A percentile compares a stretch with the other conserved stretches of the same genome.
These are phyloP conservation scores for Phalera bucephala DNA, from an alignment of 2,888 invertebrate species.

Conservation along the genomic window DNA sequence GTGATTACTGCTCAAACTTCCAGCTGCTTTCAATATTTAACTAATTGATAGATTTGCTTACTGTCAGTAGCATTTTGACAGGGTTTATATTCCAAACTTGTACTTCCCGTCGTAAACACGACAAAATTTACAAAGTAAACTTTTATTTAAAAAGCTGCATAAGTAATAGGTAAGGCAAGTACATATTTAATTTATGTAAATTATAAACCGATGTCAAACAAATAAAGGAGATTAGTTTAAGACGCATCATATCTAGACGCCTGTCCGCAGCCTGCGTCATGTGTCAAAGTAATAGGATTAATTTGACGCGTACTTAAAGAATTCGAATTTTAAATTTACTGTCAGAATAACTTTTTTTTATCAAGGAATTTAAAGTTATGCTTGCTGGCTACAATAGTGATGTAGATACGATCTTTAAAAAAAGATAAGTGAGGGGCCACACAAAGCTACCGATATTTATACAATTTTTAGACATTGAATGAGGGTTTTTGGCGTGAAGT, in stretches of 20 bases:
- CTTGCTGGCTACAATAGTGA: conserved; percentile 37
- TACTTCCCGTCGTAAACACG: too few relatives aligned
- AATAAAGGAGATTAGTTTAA: conserved; percentile 40
- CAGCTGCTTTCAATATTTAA: too few relatives aligned
- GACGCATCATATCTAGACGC: conserved; percentile 31
- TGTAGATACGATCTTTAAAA: conserved; percentile 45
- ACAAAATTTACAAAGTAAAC: too few relatives aligned
- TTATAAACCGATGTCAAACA: conserved; percentile 27
- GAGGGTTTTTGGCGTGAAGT: too few relatives aligned
- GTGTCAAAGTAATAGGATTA: conserved; percentile 68
- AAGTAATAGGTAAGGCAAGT: too few relatives aligned
- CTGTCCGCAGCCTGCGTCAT: conserved; percentile 43
- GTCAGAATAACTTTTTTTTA: conserved; percentile 24
- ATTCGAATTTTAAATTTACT: conserved; percentile 37
- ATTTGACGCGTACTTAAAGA: conserved; percentile 41
- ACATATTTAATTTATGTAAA: conserved; percentile 24
- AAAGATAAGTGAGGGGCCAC: conserved; percentile 45
- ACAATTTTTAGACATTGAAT: too few relatives aligned
- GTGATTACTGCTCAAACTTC: too few relatives aligned
- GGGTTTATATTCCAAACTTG: too few relatives aligned
- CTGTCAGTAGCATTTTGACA: too few relatives aligned
- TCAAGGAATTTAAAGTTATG: conserved; percentile 38
- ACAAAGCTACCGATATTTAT: conserved; percentile 21
- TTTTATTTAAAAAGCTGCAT: too few relatives aligned
- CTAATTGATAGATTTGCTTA: too few relatives aligned